phyloP scores from a whole-genome alignment of 2,797 vertebrate species.

The Poeciliopsis gracilis region DNA sequence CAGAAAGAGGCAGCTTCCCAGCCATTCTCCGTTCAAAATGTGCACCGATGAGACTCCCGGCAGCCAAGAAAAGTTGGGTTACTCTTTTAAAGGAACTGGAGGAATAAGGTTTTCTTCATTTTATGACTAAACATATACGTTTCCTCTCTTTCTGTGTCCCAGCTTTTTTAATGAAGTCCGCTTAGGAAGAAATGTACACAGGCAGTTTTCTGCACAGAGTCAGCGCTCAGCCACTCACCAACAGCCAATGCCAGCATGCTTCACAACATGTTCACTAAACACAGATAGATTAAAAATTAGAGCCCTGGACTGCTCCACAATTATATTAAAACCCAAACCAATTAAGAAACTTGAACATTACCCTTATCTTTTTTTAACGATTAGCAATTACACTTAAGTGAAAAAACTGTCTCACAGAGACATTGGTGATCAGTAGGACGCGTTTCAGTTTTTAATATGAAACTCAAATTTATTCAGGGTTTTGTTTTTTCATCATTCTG shows the following conservation, averaged over 20 bases:
- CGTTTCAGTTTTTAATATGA: not conserved
- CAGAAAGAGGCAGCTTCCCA: constrained; percentile 58
- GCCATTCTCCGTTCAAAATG: constrained; percentile 49
- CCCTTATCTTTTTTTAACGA: not conserved
- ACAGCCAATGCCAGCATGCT: constrained; percentile 92
- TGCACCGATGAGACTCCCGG: constrained; percentile 55
- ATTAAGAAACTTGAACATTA: not conserved
- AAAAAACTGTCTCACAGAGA: not conserved
- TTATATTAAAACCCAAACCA: not conserved
- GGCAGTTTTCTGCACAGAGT: constrained; percentile 71
- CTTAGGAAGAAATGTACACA: constrained; percentile 50
- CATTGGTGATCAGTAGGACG: not conserved
- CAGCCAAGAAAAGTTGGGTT: constrained; percentile 56
- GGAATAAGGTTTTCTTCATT: constrained; percentile 48
- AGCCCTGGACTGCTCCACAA: not conserved
- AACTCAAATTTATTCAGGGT: not conserved
- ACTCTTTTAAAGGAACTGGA: constrained; percentile 56
- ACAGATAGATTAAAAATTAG: constrained; percentile 2
- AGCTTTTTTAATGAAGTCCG: constrained; percentile 33
- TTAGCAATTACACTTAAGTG: not conserved
- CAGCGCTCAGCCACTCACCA: constrained; percentile 90
- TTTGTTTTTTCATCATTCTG: not conserved
- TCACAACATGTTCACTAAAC: constrained; percentile 64
- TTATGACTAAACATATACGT: constrained; percentile 45
- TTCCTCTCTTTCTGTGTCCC: constrained; percentile 20